Base-by-base conservation (phyloP, 2,113 vertebrate species). In the Pipra filicauda region DNA sequence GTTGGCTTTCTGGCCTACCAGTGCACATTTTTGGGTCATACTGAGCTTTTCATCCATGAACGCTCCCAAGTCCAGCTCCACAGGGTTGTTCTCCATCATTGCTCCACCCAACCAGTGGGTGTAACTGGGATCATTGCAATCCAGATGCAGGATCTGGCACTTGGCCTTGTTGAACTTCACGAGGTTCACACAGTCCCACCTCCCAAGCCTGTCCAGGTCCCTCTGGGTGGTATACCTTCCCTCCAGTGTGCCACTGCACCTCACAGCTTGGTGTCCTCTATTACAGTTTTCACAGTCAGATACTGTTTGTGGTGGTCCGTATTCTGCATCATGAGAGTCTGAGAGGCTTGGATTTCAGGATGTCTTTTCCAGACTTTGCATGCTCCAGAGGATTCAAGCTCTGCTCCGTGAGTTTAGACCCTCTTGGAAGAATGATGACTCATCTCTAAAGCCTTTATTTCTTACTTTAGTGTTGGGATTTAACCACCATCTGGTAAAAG, bases 351-450 rank as follows among this genome's bases (percentile, higher is more conserved):
- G 49, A 31, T 81, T 91, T 51, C 35, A 75, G 35, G n/a, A 14
- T 43, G 9, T 4, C 2, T 0, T 58, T 70, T 54, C 46, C 14
- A 51, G n/a, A 24, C 4, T 30, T 61, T 70, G 37, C 6, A 14
- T 75, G 4, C 1, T 43, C 14, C 41, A 51, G 6, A n/a, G 1
- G 1, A 8, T 78, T 22, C 0, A 3, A 54, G 6, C 2, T 69
- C 6, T 43, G 12, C 16, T 64, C 5, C 10, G 7, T 21, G 15
- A 28, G 3, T 82, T 79, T 44, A 70, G 10, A n/a, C 4, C 1
- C 6, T 46, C 30, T 59, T 28, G 11, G 5, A 52, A 10, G 5
- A 28, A 31, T 26, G 3, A 8, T 75, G 11, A 52, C 8, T 16
- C 5, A 44, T 14, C 7, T 78, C 30, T 64, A 27, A 74, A 74